Evolutionary conservation across 2,113 vertebrate species (phyloP), one percentile per base, ranked within the genome.

Genomic region (Odontesthes bonariensis): DNA sequence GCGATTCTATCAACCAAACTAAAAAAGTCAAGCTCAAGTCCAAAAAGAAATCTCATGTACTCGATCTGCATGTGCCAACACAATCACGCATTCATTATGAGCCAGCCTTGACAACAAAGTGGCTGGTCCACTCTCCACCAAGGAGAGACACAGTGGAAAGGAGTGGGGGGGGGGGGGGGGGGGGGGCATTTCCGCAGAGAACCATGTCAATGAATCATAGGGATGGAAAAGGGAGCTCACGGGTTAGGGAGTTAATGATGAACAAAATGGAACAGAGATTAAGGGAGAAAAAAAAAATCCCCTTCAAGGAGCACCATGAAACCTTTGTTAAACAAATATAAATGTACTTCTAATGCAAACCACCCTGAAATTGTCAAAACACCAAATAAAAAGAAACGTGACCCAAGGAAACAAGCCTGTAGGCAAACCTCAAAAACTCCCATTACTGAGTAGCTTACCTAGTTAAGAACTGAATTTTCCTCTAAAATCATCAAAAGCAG

Each of bases 131-230:
- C 49, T n/a, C 31, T 69, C 77, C 55, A 46, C 58, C 27, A 73
- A 55, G 42, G 51, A 80, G 63, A 70, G n/a, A 32, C 17, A 7
- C 12, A 47, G 65, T 42, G 59, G 75, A 67, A 84, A 77, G 69
- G 76, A 70, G 76, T 72, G 77, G 82, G 8, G 65, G 64, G 76
- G 72, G 76, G 73, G 77, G 82, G 8, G 65, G 76, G 72, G 76
- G 73, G 77, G 82, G 8, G 65, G 64, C 55, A 40, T 78, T 85
- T 82, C 79, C 72, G 69, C 59, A 47, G 69, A 70, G 52, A 77
- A 65, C 58, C 73, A 57, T 78, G 91, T 92, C 85, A 92, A 88
- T 90, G 83, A 93, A 91, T 93, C 91, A 91, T 77, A 62, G 61
- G 27, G 42, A 72, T 83, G 84, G 83, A 89, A 91, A 90, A 80